A percentile compares a stretch with the other conserved stretches of the same genome.
Conservation (phyloP, 2,797 vertebrate species). For the Myripristis murdjan region DNA sequence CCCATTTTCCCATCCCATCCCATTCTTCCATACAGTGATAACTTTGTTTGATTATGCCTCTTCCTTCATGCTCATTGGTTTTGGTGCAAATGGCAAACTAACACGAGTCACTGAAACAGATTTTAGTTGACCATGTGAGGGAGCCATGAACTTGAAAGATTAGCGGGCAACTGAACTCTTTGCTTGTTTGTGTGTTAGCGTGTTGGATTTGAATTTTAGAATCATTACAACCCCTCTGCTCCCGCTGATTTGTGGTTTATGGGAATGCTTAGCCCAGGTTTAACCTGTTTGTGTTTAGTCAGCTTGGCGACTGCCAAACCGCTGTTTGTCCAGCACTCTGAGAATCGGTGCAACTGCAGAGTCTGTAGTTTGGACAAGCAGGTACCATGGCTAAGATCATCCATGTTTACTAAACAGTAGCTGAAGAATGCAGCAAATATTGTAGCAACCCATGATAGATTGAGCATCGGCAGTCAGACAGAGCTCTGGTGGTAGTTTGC, state of each 20-base stretch:
- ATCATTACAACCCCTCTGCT: slow-evolving; percentile 45
- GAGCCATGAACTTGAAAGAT: slow-evolving; percentile 5
- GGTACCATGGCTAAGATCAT: not conserved
- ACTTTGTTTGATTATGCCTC: not conserved
- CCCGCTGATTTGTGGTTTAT: slow-evolving; percentile 16
- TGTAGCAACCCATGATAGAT: slow-evolving; percentile 57
- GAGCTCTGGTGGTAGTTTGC: not conserved
- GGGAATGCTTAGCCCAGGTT: slow-evolving; percentile 27
- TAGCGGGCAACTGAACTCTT: slow-evolving; percentile 1
- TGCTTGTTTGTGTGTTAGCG: slow-evolving; percentile 36
- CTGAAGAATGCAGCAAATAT: slow-evolving; percentile 56
- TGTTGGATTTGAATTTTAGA: slow-evolving; percentile 40
- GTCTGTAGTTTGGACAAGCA: slow-evolving; percentile 6
- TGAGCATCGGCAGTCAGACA: not conserved
- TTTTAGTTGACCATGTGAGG: slow-evolving; percentile 9
- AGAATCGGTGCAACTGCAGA: not conserved
- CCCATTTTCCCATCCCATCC: slow-evolving; percentile 15
- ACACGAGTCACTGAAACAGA: slow-evolving; percentile 5
- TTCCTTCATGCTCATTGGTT: slow-evolving; percentile 18
- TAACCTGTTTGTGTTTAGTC: slow-evolving; percentile 24
- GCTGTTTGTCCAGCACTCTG: not conserved
- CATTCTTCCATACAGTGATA: slow-evolving; percentile 11
- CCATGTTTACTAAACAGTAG: slow-evolving; percentile 46
- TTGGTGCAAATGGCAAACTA: slow-evolving; percentile 1
- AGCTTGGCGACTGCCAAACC: slow-evolving; percentile 1